Base-by-base conservation (phyloP, 2,797 vertebrate species). In the Sebastiscus albofasciatus region DNA sequence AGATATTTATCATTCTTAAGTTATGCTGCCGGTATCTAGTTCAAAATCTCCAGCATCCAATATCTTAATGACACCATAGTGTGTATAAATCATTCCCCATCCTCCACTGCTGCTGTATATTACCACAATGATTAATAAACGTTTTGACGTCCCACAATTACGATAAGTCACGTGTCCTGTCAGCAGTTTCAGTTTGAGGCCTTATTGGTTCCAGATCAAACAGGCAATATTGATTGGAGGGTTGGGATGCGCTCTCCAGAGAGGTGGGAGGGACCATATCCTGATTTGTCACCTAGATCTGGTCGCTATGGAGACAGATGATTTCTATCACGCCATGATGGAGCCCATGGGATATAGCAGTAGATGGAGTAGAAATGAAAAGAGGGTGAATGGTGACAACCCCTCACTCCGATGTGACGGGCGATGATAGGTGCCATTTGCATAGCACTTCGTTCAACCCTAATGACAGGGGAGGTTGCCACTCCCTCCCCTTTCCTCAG, bases 301-400 rank as follows among this genome's bases (percentile, higher is more conserved):
- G 69, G 92, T 93, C 60, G 66, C 93, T 89, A 94, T 94, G 91
- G 92, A 88, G 89, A 93, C 84, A 70, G 73, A 87, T 90, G 55
- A 84, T 85, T 86, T 78, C 85, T 68, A 58, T 64, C 8, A 14
- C 42, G 75, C 67, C 27, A 52, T 34, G 78, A 92, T 86, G 71
- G 80, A 86, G 75, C 83, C 84, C 87, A 62, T 80, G 82, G 90
- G 90, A 89, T 64, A 55, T 27, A 71, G 83, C 81, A 85, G 84
- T 81, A 85, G 81, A 88, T 77, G 85, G 72, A 64, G 36, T 54
- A 70, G 80, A 84, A 85, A 85, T 82, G 76, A 70, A 79, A 79
- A 79, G 92, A 77, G 78, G 83, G 62, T 49, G 81, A 76, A 72
- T 67, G 72, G 79, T 81, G 77, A 78, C 83, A 83, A 86, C 82